Evolutionary conservation across 2,888 invertebrate genomes (phyloP).

Genomic region (Tipula helvola): DNA sequence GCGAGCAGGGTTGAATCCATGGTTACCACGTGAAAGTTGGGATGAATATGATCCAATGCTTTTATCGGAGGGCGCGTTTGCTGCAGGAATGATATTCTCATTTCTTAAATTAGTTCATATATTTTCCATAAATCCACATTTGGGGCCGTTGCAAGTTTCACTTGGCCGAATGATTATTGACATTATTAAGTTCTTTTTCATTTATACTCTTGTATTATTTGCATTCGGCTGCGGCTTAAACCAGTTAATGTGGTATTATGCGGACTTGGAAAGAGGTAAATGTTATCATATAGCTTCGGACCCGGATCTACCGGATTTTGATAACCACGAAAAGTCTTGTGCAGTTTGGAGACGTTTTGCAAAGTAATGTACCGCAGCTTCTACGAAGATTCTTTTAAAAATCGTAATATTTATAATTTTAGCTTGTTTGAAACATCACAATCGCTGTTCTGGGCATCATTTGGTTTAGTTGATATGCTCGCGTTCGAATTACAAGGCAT

Average conservation of each 20-base stretch:
- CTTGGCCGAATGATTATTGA: constrained; percentile 89
- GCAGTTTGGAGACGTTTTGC: constrained; percentile 80
- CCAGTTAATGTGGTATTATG: constrained; percentile 86
- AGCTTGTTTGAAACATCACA: constrained; percentile 96
- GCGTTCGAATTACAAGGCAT: constrained; percentile 91
- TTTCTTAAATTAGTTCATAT: constrained; percentile 92
- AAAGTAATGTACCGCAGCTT: constrained; percentile 49
- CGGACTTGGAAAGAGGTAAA: constrained; percentile 74
- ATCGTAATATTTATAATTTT: constrained; percentile 25
- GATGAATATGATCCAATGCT: constrained; percentile 92
- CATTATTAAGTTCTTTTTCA: constrained; percentile 92
- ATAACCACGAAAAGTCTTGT: constrained; percentile 70
- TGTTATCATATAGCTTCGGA: constrained; percentile 59
- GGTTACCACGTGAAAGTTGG: constrained; percentile 84
- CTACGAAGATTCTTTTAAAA: not conserved
- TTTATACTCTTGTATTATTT: constrained; percentile 83
- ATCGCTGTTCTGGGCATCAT: constrained; percentile 96
- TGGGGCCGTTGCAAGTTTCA: constrained; percentile 87
- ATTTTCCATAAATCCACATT: constrained; percentile 92
- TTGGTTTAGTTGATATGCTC: constrained; percentile 87
- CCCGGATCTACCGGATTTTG: constrained; percentile 58
- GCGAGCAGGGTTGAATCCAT: constrained; percentile 57
- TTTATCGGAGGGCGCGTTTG: constrained; percentile 83
- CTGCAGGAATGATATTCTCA: constrained; percentile 94
- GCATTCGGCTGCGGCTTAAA: constrained; percentile 94